Conservation (phyloP, 35 echinoderm and acorn worm species). For the Apostichopus californicus region DNA sequence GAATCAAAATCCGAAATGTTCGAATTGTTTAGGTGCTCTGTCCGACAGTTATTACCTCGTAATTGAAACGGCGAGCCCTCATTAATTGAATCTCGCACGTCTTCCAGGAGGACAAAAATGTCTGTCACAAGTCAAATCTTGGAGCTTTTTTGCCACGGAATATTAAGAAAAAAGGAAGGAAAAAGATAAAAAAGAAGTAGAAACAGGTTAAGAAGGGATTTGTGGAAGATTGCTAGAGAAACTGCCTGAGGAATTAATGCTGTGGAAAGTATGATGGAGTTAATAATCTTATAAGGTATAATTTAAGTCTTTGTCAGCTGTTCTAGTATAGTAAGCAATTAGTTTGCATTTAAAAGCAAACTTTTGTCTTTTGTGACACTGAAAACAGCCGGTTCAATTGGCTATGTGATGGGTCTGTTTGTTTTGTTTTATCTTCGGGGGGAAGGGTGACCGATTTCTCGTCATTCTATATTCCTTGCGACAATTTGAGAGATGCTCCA, state of each 20-base stretch:
- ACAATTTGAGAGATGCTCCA: too few species aligned
- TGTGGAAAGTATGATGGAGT: not conserved
- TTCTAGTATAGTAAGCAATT: too few species aligned
- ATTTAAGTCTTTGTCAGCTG: constrained; percentile 1
- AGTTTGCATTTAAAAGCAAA: too few species aligned
- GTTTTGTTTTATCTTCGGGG: too few species aligned
- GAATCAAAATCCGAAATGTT: too few species aligned
- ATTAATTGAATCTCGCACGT: not conserved
- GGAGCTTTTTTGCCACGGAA: too few species aligned
- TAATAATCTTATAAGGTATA: not conserved
- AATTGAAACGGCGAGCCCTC: not conserved
- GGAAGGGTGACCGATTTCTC: too few species aligned
- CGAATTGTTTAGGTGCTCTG: not conserved
- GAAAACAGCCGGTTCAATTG: too few species aligned
- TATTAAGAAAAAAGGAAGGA: not conserved
- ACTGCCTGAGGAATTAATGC: not conserved
- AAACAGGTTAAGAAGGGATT: not conserved
- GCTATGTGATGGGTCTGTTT: too few species aligned
- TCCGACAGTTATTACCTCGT: not conserved
- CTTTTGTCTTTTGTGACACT: too few species aligned
- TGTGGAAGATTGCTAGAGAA: not conserved
- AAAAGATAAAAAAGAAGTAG: not conserved
- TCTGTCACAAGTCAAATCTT: too few species aligned
- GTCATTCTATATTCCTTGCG: too few species aligned
- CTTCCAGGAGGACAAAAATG: not conserved